A percentile compares a stretch with the other conserved stretches of the same genome.
phyloP scores from a whole-genome alignment of 1,140 invertebrate genomes.

The Charaxes varanes region DNA sequence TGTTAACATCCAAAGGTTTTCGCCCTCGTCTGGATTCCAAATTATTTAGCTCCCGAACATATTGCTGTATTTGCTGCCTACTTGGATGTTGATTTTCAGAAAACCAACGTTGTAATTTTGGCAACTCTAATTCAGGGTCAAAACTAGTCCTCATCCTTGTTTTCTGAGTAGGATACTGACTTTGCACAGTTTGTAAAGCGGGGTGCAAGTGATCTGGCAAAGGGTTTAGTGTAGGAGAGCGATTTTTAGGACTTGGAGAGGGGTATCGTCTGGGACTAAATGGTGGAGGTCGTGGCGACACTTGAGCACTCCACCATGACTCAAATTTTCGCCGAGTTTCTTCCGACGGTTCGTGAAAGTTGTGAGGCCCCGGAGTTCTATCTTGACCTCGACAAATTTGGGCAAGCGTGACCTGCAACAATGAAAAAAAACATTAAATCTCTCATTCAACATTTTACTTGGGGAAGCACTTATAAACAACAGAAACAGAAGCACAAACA shows the following conservation, averaged over 20 bases:
- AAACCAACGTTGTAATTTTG: slow-evolving; percentile 96
- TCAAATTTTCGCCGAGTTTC: slow-evolving; percentile 86
- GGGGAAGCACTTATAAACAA: slow-evolving; percentile 29
- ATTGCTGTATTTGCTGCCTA: slow-evolving; percentile 94
- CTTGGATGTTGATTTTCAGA: slow-evolving; percentile 96
- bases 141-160: slow-evolving; percentile 94
- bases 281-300: slow-evolving; percentile 76
- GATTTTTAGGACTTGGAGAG: slow-evolving; percentile 70
- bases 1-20: slow-evolving; percentile 96
- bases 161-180: slow-evolving; percentile 87
- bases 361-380: slow-evolving; percentile 69
- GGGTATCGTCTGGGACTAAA: slow-evolving; percentile 74
- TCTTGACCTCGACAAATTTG: slow-evolving; percentile 83
- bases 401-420: slow-evolving; percentile 82
- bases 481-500: slow-evolving; percentile 54
- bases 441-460: slow-evolving; percentile 24
- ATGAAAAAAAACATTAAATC: slow-evolving; percentile 34
- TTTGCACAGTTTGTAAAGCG: slow-evolving; percentile 82
- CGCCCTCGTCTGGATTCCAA: slow-evolving; percentile 92
- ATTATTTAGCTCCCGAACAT: slow-evolving; percentile 93
- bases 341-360: slow-evolving; percentile 80
- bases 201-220: slow-evolving; percentile 77
- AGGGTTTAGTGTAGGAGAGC: slow-evolving; percentile 54
- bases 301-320: slow-evolving; percentile 81
- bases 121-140: slow-evolving; percentile 96